Evolutionary conservation across 2,113 vertebrate genomes (phyloP), one percentile per base, ranked within the genome.

Genomic region (Montifringilla adamsi): DNA sequence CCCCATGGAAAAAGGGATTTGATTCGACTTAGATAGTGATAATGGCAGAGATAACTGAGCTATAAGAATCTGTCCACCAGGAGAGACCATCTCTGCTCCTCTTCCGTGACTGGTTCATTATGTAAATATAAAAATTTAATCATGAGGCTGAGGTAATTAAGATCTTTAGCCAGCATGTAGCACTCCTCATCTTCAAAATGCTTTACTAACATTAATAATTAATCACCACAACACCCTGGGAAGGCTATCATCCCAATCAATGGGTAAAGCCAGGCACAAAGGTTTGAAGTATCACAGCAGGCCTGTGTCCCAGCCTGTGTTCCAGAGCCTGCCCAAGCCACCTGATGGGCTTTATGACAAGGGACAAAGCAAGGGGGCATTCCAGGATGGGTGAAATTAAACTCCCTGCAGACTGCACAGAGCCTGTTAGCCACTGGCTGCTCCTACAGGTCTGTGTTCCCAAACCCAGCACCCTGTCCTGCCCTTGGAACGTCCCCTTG

Each of bases 41-140:
- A 22, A 58, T 75, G 47, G 58, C 60, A 91, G 56, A 91, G 82
- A 85, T 20, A 93, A 46, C 11, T 75, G 86, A 76, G 74, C 68
- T 82, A 46, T 44, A 95, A 46, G 67, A 52, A 83, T 95, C 52
- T 94, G 59, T 90, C 87, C 84, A 84, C 84, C 43, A 86, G 72
- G 49, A 94, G 7, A 88, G 87, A 94, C 95, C 91, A 95, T 90
- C 85, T 84, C 58, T 90, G 88, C 41, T 46, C 60, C 68, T 80
- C 87, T 76, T 90, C 77, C 0, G 0, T 27, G 76, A 52, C 58
- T 78, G 67, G 18, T 49, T 91, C 77, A 62, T 93, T 90, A 95
- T 96, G 87, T 92, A 97, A 95, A 93, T 77, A 69, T 0, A 89
- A 84, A 60, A 56, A 78, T 96, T 86, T 89, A 74, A 78, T 93